These are phyloP conservation scores for Drosophila takahashii DNA, from an alignment of 1,140 invertebrate genomes.

Conservation along the genomic window DNA sequence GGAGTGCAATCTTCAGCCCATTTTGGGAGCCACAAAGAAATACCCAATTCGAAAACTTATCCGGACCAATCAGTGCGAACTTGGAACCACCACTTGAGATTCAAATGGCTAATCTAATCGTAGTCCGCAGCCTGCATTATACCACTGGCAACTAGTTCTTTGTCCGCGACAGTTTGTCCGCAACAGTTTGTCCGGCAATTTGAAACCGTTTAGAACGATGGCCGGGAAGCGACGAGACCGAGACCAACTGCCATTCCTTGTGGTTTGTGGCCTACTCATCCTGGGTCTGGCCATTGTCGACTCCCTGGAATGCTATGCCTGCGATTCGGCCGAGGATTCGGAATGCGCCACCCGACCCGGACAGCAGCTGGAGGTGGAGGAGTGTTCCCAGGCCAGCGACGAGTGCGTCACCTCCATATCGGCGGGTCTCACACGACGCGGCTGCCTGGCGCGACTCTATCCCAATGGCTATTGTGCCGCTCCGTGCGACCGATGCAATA, in stretches of 20 bases:
- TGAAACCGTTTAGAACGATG: slow-evolving; percentile 19
- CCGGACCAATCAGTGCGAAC: slow-evolving; percentile 9
- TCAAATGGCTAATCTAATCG: slow-evolving; percentile 35
- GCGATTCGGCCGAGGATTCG: slow-evolving; percentile 66
- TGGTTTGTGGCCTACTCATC: neutral
- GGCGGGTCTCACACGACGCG: slow-evolving; percentile 66
- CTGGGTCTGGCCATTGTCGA: neutral
- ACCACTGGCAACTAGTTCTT: slow-evolving; percentile 1
- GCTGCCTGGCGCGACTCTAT: slow-evolving; percentile 60
- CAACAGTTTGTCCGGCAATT: slow-evolving; percentile 7
- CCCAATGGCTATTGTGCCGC: slow-evolving; percentile 69
- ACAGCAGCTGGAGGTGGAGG: slow-evolving; percentile 73
- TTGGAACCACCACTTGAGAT: slow-evolving; percentile 33
- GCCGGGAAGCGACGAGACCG: neutral
- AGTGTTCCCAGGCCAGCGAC: slow-evolving; percentile 46
- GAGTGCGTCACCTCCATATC: slow-evolving; percentile 69
- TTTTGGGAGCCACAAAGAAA: neutral
- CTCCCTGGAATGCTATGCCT: slow-evolving; percentile 69
- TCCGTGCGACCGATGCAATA: slow-evolving; percentile 67
- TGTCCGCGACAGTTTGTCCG: slow-evolving; percentile 10
- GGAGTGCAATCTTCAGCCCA: neutral
- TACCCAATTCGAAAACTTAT: slow-evolving; percentile 3
- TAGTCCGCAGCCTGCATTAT: neutral
- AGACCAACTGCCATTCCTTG: slow-evolving; percentile 7
- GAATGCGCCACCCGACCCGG: slow-evolving; percentile 74